Evolutionary conservation across 2,113 vertebrate genomes (phyloP), one percentile per base, ranked within the genome.

Genomic region (Athene cunicularia): DNA sequence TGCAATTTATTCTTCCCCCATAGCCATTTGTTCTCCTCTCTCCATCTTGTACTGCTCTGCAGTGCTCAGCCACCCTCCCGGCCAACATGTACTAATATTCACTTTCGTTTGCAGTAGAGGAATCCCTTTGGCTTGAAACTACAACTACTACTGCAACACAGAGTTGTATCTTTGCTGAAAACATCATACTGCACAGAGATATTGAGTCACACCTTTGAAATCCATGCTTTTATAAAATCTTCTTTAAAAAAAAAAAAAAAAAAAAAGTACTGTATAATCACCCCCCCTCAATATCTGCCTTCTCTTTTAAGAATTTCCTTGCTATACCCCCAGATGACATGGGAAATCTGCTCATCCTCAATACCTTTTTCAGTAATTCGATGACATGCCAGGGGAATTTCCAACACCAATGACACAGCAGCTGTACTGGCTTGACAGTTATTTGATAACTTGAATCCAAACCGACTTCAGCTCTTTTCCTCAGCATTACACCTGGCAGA

Each of bases 11-110:
- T 91, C 77, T 58, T 84, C 37, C 60, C 45, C 80, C 1, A 0
- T 12, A 75, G 27, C 41, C n/a, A 60, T 83, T 94, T 90, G 55
- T 62, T 86, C 74, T 64, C 41, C 79, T 62, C 28, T 58, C 75
- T 35, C 41, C 55, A 43, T 30, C 80, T 86, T 94, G 11, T 3
- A 1, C 33, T 1, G 5, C 59, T 56, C 74, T n/a, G 21, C 39
- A 71, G 63, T 86, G 59, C 16, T 53, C 75, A 70, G 63, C 18
- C 4, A 1, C 72, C 23, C 59, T 81, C 77, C 52, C 2, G 2
- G 15, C 12, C 50, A 39, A 9, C 0, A 0, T 8, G 7, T 26
- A 28, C 49, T 5, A 12, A 49, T 24, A 5, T 5, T 32, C 19
- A 14, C 22, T 39, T 26, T 9, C 45, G 12, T 53, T 45, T 5